phyloP scores from a whole-genome alignment of 1,140 invertebrate species.

The Leptopilina boulardi region DNA sequence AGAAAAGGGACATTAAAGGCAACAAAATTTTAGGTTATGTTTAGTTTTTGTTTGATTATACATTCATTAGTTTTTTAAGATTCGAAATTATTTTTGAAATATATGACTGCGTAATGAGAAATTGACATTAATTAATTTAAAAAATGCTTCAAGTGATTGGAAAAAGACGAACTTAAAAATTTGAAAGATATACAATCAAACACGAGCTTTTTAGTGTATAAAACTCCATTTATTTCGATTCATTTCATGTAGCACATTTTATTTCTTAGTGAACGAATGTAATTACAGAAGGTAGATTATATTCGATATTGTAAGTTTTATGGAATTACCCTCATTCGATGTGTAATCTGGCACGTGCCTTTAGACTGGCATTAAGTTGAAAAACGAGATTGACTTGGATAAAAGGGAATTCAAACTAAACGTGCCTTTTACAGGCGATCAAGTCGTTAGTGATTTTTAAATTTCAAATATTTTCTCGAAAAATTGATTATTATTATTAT shows the following conservation, averaged over 20 bases:
- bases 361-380: conserved; percentile 3
- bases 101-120: too few species aligned
- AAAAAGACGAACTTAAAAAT: too few species aligned
- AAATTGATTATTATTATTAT: background rate
- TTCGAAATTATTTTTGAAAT: too few species aligned
- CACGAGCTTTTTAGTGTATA: too few species aligned
- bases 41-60: too few species aligned
- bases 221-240: background rate
- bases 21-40: too few species aligned
- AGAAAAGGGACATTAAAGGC: too few species aligned
- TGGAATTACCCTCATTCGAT: conserved; percentile 1
- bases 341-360: background rate
- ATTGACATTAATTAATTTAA: too few species aligned
- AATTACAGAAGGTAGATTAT: background rate
- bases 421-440: conserved; percentile 36
- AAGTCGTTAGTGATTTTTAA: conserved; percentile 16
- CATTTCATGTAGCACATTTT: background rate
- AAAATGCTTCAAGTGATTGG: too few species aligned
- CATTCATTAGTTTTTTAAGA: too few species aligned
- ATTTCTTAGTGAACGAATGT: background rate
- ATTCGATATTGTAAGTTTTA: background rate
- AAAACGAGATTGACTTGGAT: conserved; percentile 31
- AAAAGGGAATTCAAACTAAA: conserved; percentile 20
- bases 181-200: too few species aligned
- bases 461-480: background rate